Evolutionary conservation across 2,797 vertebrate genomes (phyloP), one percentile per base, ranked within the genome.

Genomic region (Acrossocheilus fasciatus): DNA sequence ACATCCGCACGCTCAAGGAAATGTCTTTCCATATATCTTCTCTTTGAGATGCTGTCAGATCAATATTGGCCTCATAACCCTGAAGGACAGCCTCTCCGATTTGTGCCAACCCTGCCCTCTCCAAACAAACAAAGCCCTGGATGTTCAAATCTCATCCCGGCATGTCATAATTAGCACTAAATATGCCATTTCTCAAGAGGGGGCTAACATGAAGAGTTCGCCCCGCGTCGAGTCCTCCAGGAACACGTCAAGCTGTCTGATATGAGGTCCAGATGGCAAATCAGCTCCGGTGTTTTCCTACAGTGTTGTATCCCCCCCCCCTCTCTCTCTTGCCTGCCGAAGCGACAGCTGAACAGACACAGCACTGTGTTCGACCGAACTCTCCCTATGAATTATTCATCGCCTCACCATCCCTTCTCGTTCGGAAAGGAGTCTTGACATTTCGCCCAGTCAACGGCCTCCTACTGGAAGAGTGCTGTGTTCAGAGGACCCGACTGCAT

Each of bases 341-440:
- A 7, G 88, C 85, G 81, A 91, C 89, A 88, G 91, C 90, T 90
- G 91, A 91, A 93, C 92, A 94, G 92, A 92, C 91, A 91, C 68
- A 9, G 89, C 82, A 79, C 91, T 92, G 94, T 92, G 90, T 93
- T 91, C 88, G 90, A 89, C 88, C 73, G 50, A 91, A 91, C 90
- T 88, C 90, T 89, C 88, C 2, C n/a, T 66, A 91, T 95, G 90
- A 88, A 95, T 95, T 91, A 95, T 95, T 93, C 93, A 95, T 93
- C 86, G 1, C 2, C 85, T 75, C 39, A 87, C 23, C 41, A 82
- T 87, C 86, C 92, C 91, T 87, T 90, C 85, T 89, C 87, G 91
- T 91, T 94, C 92, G 11, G 47, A 76, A 84, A 92, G 9, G 45
- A 89, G 91, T 92, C 91, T 92, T 93, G 94, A 93, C 91, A 91